Conservation (phyloP, 2,888 invertebrate species). For the Morinoia aosen region DNA sequence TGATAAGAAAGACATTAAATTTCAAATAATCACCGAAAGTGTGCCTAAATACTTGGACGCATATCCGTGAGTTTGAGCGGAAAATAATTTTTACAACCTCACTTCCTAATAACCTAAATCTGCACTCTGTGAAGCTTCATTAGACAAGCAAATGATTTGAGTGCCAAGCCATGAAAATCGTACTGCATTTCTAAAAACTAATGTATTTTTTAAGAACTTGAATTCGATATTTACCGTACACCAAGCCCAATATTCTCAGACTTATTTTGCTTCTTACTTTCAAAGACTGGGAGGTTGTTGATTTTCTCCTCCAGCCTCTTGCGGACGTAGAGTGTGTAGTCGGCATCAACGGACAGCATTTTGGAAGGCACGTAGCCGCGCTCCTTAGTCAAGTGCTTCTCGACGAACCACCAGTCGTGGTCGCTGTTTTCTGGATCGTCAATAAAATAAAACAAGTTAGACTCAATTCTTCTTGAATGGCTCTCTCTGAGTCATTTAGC, state of each 20-base stretch:
- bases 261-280: slow-evolving; percentile 78
- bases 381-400: slow-evolving; percentile 89
- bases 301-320: slow-evolving; percentile 92
- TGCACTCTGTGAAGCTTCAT: not conserved
- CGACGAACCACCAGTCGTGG: slow-evolving; percentile 93
- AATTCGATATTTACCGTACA: not conserved
- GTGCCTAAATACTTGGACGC: too few species aligned
- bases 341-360: slow-evolving; percentile 85
- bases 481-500: too few species aligned
- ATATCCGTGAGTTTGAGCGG: too few species aligned
- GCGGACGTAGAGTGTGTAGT: slow-evolving; percentile 86
- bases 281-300: slow-evolving; percentile 90
- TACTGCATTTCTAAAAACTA: not conserved
- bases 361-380: slow-evolving; percentile 95
- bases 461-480: too few species aligned
- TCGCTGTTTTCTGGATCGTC: slow-evolving; percentile 80
- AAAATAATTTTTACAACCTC: too few species aligned
- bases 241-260: not conserved
- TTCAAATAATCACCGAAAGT: too few species aligned
- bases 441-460: not conserved
- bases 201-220: not conserved
- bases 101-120: not conserved
- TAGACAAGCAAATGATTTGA: not conserved
- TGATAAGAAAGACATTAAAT: too few species aligned
- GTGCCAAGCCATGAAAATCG: not conserved